phyloP scores from a whole-genome alignment of 2,797 vertebrate species.

The Chelon labrosus region DNA sequence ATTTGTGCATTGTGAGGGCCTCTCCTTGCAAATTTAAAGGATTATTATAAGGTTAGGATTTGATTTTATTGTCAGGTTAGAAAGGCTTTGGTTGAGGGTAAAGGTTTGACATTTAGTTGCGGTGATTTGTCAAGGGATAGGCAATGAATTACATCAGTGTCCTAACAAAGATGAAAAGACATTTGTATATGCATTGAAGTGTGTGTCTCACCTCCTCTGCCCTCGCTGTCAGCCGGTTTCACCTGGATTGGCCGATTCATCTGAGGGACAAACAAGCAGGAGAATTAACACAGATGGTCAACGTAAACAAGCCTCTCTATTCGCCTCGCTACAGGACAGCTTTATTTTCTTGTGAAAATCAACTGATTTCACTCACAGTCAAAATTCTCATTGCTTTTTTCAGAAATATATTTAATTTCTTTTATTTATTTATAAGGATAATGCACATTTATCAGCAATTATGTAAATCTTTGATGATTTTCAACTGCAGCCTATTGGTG shows the following conservation, averaged over 20 bases:
- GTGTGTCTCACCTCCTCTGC: slow-evolving; percentile 87
- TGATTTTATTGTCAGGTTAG: background rate
- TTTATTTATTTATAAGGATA: background rate
- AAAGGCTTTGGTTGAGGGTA: background rate
- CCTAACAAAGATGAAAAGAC: background rate
- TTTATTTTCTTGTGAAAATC: background rate
- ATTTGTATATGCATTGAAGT: slow-evolving; percentile 8
- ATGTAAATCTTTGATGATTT: background rate
- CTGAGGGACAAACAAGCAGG: slow-evolving; percentile 75
- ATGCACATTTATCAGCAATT: background rate
- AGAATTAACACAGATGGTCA: slow-evolving; percentile 45
- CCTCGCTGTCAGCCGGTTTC: slow-evolving; percentile 93
- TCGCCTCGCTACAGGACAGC: slow-evolving; percentile 1
- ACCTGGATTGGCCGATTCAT: slow-evolving; percentile 94
- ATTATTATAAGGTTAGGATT: background rate
- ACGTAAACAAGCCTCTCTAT: slow-evolving; percentile 29
- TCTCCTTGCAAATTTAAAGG: background rate
- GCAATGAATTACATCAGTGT: background rate
- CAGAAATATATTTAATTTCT: background rate
- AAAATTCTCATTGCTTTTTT: background rate
- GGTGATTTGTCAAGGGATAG: background rate
- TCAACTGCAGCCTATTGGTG: background rate
- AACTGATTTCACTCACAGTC: background rate
- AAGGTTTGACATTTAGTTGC: background rate
- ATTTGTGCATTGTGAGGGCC: background rate